Base-by-base conservation (phyloP, 2,888 invertebrate species). In the Thymelicus sylvestris region DNA sequence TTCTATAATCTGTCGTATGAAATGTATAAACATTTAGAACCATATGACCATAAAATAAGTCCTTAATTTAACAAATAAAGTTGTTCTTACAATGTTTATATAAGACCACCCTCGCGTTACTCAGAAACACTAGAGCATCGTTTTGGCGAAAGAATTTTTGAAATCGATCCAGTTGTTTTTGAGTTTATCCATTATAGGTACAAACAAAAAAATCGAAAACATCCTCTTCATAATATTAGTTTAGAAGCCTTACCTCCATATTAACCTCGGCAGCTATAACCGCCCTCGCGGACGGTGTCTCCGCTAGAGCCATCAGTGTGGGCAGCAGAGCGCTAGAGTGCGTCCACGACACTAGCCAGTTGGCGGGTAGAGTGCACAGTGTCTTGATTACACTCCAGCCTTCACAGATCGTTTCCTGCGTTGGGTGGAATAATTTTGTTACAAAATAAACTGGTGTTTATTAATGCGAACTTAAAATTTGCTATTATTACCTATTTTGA, bases 361-460 rank as follows among this genome's bases (percentile, higher is more conserved):
- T 96, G 80, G 98, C 97, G 0, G 98, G 98, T 77, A 98, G 90
- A 0, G 95, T 96, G 90, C 97, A 97, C 60, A 98, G 92, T 80
- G 97, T 97, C 87, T 97, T 97, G 31, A 98, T 95, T 62, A 97
- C 97, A 52, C 97, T 85, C 92, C 92, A 91, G 8, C 89, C 89
- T 44, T 88, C 87, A 74, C 91, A 89, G 64, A 93, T 89, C 0
- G 90, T 92, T 61, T 92, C 93, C 93, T 93, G 72, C 7, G 6
- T 15, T 55, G 24, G 6, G 19, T 7, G 8, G 8, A 6, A 52
- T 19, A 8, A 44, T 19, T 7, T 52, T 19, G 15, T 52, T 52
- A 52, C 19, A 31, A 12, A 13, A 57, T 10, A 1, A 10, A 10
- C 44, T 44, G 4, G 4, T 10, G 8, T 10, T 44, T 44, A 10